Evolutionary conservation across 2,888 invertebrate species (phyloP).

Genomic region (Serripes groenlandicus): DNA sequence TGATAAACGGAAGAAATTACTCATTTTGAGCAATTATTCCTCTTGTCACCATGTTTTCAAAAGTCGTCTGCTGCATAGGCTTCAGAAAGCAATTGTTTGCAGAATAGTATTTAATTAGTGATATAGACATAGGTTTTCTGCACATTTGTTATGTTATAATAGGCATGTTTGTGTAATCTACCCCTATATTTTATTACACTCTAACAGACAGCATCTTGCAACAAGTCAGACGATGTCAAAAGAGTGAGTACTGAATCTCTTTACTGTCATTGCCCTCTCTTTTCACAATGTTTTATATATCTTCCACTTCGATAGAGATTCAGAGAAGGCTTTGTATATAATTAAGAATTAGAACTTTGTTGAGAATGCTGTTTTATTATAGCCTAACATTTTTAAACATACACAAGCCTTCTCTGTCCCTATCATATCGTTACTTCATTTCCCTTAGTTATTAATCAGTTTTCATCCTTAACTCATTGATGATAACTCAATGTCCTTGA

Average conservation of each 20-base stretch:
- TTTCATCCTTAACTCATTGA: too few relatives aligned
- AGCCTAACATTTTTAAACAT: too few relatives aligned
- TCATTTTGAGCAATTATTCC: neutral
- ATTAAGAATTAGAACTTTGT: too few relatives aligned
- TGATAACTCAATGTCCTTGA: too few relatives aligned
- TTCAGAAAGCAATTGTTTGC: neutral
- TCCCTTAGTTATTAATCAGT: too few relatives aligned
- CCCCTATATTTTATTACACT: slow-evolving; percentile 37
- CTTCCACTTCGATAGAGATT: neutral
- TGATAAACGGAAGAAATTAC: neutral
- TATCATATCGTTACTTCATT: too few relatives aligned
- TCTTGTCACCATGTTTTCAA: neutral
- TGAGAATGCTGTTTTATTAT: too few relatives aligned
- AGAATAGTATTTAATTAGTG: too few relatives aligned
- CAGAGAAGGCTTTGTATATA: too few relatives aligned
- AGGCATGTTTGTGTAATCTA: slow-evolving; percentile 27
- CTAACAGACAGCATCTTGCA: slow-evolving; percentile 59
- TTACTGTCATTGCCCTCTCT: slow-evolving; percentile 16
- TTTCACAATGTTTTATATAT: slow-evolving; percentile 14
- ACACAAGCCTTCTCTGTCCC: too few relatives aligned
- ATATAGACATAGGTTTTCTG: too few relatives aligned
- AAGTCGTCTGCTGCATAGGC: neutral
- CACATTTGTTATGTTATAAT: neutral
- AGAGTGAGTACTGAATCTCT: slow-evolving; percentile 67
- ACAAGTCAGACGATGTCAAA: slow-evolving; percentile 56